Base-by-base conservation (phyloP, 1,140 invertebrate species). In the Microplitis mediator region DNA sequence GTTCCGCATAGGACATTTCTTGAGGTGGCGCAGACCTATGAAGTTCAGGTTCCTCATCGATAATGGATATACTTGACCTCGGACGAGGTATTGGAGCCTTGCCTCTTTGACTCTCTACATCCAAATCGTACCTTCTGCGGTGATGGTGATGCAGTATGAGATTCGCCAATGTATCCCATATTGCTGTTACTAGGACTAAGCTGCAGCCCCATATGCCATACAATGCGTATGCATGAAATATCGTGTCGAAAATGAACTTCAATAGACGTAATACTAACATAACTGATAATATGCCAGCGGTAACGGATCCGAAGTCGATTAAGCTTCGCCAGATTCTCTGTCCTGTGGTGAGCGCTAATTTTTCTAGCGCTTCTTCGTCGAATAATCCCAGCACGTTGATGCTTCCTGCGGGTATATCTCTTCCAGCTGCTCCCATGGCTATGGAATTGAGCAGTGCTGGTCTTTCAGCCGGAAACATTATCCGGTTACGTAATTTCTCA, bases 401-500 rank as follows among this genome's bases (percentile, higher is more conserved):
- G 1, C 23, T 69, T 52, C 13, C 51, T 1, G 23, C 35, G 0
- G 35, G 54, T 16, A 54, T 60, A 13, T 62, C 31, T 31, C 35
- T 11, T n/a, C 75, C 72, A 0, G 63, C 60, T 3, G 63, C 56
- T 45, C 50, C 69, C 36, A 39, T 39, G 9, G 36, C 3, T 8
- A 39, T 39, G 9, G 36, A 39, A 9, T 5, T 14, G 68, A 52
- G 23, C 23, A 23, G 68, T 64, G 65, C 68, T 68, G 70, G 39
- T 9, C 34, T 62, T 34, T 77, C 72, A 0, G 63, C 45, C 0
- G 74, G 36, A 74, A n/a, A 76, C 69, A 75, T 76, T 4, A 77
- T 74, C 9, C 69, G n/a, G 3, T 74, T 56, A 3, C 69, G 3
- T 1, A 77, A 5, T 35, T 66, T 54, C 1, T 78, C 69, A 0